phyloP scores from a whole-genome alignment of 92 coral and sea anemone species.

The Desmophyllum pertusum region DNA sequence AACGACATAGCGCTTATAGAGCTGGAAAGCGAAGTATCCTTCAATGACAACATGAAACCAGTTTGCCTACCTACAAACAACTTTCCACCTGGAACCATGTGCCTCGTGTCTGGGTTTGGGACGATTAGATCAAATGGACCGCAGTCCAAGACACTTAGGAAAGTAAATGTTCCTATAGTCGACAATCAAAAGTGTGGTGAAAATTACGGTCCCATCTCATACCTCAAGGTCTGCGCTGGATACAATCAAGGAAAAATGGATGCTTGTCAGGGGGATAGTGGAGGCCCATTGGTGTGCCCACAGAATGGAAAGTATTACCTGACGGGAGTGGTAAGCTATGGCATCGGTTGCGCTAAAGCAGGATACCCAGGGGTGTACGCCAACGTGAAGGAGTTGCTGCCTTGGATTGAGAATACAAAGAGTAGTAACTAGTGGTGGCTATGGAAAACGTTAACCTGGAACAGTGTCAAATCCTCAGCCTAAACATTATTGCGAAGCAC shows the following conservation, averaged over 20 bases:
- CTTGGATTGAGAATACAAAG: constrained; percentile 41
- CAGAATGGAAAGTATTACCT: constrained; percentile 52
- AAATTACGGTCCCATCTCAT: constrained; percentile 35
- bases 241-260: constrained; percentile 59
- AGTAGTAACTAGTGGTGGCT: not conserved
- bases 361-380: constrained; percentile 72
- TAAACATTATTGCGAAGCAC: not conserved
- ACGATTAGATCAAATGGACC: constrained; percentile 39
- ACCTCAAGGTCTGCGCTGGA: constrained; percentile 69
- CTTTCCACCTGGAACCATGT: constrained; percentile 50
- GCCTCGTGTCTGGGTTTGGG: constrained; percentile 74
- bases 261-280: constrained; percentile 79
- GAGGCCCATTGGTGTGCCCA: constrained; percentile 75
- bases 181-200: constrained; percentile 21
- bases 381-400: constrained; percentile 26
- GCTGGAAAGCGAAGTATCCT: constrained; percentile 28
- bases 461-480: no score
- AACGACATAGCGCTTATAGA: constrained; percentile 65
- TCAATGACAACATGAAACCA: constrained; percentile 64
- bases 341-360: constrained; percentile 60
- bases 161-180: constrained; percentile 59
- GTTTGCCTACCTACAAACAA: constrained; percentile 56
- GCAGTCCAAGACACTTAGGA: constrained; percentile 50
- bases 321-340: constrained; percentile 73
- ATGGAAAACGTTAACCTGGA: no score